Percentiles rank a stretch among this genome's conserved stretches.
Evolutionary conservation across 2,113 vertebrate species (phyloP).

Genomic region (Platichthys stellatus): DNA sequence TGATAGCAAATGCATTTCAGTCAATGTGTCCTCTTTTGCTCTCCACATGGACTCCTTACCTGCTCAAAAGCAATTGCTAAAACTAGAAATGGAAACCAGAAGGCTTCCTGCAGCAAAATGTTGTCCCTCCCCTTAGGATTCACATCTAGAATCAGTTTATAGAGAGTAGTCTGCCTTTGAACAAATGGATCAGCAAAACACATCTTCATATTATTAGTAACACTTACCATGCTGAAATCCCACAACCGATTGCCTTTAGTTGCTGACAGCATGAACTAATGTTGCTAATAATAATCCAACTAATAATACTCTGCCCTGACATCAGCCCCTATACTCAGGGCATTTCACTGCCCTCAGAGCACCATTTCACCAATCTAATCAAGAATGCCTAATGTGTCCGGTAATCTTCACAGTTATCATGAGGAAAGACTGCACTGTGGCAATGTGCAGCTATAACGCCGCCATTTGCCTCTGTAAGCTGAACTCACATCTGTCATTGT

Average conservation of each 20-base stretch:
- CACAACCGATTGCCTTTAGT: background rate
- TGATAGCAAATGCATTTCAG: too few species aligned
- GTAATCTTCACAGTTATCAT: background rate
- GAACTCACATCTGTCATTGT: background rate
- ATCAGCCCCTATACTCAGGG: background rate
- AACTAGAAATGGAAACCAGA: too few species aligned
- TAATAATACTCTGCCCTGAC: background rate
- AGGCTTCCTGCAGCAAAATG: too few species aligned
- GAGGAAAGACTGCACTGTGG: background rate
- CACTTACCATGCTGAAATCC: background rate
- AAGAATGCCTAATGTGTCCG: background rate
- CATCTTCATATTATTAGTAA: conserved; percentile 7
- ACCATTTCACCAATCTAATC: conserved; percentile 1
- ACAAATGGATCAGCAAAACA: background rate
- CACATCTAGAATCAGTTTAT: too few species aligned
- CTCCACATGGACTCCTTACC: too few species aligned
- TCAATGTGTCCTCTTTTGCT: too few species aligned
- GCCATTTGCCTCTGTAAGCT: background rate
- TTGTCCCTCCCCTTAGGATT: too few species aligned
- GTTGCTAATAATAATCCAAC: background rate
- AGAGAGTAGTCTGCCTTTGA: conserved; percentile 4
- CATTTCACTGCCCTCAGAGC: conserved; percentile 6
- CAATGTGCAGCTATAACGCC: background rate
- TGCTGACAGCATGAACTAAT: background rate
- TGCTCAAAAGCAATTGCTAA: too few species aligned